Base-by-base conservation (phyloP, 2,113 vertebrate genomes). In the Megaceryle torquata region DNA sequence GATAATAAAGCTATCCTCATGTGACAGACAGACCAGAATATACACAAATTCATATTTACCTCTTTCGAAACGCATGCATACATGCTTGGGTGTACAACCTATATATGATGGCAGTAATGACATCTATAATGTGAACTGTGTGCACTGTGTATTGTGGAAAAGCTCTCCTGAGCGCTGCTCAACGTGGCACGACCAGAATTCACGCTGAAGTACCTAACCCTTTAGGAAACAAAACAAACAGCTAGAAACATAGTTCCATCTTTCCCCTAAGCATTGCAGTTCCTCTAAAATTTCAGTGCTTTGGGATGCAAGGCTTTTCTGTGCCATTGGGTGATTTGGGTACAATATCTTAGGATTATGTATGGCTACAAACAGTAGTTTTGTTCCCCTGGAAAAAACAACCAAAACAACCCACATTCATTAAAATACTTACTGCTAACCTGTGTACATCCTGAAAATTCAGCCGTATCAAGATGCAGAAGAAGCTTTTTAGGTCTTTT, bases 121-220 rank as follows among this genome's bases (percentile, higher is more conserved):
- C 35, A 90, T 33, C 83, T 59, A 9, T n/a, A 57, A 18, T 5
- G 28, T 9, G 28, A 89, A 63, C 21, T 37, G 37, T 9, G 39
- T 53, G 48, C 33, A 16, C 2, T 21, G 10, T 7, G 12, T 37
- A 11, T 14, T 29, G 13, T 13, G 8, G 26, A 64, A 74, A 81
- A 75, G 33, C 67, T 75, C 68, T 65, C 48, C 5, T 0, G 31
- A 88, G 29, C 11, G 80, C 53, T 50, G 41, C 50, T 85, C 54
- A 59, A 41, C 9, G 29, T 60, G 29, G 22, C 1, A 3, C 0
- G 5, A 79, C 41, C 15, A 44, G 25, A 93, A 88, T 53, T 85
- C 35, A 64, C 0, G 0, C 13, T 43, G n/a, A 69, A 9, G 28
- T 29, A 72, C 15, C 44, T 46, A 86, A 33, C 3, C 19, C 12